These are phyloP conservation scores for Drosophila lowei DNA, from an alignment of 1,140 invertebrate species.

Conservation along the genomic window DNA sequence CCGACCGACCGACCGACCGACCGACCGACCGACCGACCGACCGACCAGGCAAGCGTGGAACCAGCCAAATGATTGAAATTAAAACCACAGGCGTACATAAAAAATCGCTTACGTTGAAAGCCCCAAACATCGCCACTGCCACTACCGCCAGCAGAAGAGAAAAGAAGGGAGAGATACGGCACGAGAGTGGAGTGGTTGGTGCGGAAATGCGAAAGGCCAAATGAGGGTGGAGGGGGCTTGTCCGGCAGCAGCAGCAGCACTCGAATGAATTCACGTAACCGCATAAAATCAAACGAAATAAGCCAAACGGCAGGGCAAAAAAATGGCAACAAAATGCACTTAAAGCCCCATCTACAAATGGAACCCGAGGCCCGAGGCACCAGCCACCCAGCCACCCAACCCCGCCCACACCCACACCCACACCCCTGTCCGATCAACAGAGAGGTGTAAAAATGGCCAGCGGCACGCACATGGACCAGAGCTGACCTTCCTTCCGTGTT, in stretches of 20 bases:
- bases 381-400: conserved; percentile 26
- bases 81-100: conserved; percentile 77
- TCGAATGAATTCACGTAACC: conserved; percentile 79
- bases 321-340: conserved; percentile 81
- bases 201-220: conserved; percentile 16
- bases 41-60: conserved; percentile 37
- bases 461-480: conserved; percentile 71
- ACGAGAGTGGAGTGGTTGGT: background rate
- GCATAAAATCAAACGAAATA: conserved; percentile 82
- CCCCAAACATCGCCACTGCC: background rate
- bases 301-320: conserved; percentile 63
- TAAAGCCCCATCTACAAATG: conserved; percentile 56
- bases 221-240: background rate
- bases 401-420: background rate
- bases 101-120: conserved; percentile 79
- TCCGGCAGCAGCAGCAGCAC: conserved; percentile 21
- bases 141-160: conserved; percentile 8
- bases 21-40: conserved; percentile 47
- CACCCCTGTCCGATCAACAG: conserved; percentile 16
- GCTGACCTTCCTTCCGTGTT: background rate
- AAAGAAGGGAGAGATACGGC: conserved; percentile 24
- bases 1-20: conserved; percentile 11
- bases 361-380: conserved; percentile 37
- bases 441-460: conserved; percentile 77
- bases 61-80: conserved; percentile 77